phyloP scores from a whole-genome alignment of 2,797 vertebrate species.

The Spinus pinus region DNA sequence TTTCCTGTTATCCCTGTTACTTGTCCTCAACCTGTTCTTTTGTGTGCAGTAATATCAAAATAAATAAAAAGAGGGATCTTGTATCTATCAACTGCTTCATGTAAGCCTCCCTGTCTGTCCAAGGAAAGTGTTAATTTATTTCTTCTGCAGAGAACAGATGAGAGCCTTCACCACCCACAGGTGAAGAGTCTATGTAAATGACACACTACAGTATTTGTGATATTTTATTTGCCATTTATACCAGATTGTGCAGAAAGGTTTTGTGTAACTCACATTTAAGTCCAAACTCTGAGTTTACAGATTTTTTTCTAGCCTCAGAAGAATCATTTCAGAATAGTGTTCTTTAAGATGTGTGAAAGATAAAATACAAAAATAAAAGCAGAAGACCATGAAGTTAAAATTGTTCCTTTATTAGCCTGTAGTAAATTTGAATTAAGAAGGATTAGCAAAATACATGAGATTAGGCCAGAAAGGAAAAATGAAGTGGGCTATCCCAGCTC shows the following conservation, averaged over 20 bases:
- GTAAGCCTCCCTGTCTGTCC: neutral
- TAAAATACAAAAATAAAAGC: neutral
- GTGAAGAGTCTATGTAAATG: neutral
- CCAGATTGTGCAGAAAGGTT: neutral
- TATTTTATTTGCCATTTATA: neutral
- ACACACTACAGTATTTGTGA: neutral
- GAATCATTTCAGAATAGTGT: neutral
- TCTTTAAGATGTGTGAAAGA: neutral
- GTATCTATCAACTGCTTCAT: neutral
- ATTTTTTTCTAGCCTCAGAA: neutral
- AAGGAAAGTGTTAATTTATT: neutral
- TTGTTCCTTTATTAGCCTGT: neutral
- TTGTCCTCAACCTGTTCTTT: neutral
- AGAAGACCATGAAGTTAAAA: neutral
- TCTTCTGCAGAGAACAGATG: neutral
- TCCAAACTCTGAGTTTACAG: neutral
- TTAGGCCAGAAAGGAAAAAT: neutral
- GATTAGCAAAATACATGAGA: neutral
- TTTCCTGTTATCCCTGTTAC: neutral
- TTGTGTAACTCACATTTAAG: neutral
- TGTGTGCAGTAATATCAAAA: neutral
- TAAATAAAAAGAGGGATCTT: neutral
- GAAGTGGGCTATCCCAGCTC: neutral
- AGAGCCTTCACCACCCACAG: neutral
- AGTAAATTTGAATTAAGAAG: conserved; percentile 17